Conservation (phyloP, 2,888 invertebrate species). For the Parasteatoda lunata region DNA sequence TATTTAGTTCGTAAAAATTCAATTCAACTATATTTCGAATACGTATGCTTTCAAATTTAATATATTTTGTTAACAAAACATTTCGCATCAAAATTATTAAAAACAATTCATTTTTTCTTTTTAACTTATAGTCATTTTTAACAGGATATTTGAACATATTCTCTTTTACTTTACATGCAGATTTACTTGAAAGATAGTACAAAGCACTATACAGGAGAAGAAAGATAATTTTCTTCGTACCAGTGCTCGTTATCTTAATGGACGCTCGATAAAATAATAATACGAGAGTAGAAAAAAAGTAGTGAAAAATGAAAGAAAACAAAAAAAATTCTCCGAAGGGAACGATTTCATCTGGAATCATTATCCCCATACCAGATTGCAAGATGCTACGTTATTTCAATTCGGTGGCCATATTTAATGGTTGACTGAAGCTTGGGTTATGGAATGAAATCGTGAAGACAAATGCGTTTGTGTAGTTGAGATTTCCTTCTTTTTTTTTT, state of each 20-base stretch:
- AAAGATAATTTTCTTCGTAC: conserved; percentile 24
- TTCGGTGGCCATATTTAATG: conserved; percentile 33
- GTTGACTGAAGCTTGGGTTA: conserved; percentile 24
- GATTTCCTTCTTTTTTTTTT: neutral
- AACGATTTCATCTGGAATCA: conserved; percentile 63
- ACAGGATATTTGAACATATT: too few relatives aligned
- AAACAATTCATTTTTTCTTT: too few relatives aligned
- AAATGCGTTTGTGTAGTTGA: neutral
- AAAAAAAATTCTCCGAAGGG: conserved; percentile 44
- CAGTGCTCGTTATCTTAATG: conserved; percentile 59
- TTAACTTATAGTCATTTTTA: too few relatives aligned
- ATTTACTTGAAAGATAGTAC: conserved; percentile 16
- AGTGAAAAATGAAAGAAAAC: conserved; percentile 19
- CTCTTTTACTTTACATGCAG: neutral
- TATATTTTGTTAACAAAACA: too few relatives aligned
- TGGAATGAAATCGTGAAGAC: conserved; percentile 36
- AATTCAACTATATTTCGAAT: too few relatives aligned
- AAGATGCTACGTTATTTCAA: conserved; percentile 54
- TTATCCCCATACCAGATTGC: conserved; percentile 58
- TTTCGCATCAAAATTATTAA: too few relatives aligned
- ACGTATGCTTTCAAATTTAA: too few relatives aligned
- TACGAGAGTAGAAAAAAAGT: conserved; percentile 4
- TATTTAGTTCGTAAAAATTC: too few relatives aligned
- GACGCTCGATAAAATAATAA: conserved; percentile 33
- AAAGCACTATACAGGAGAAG: neutral